phyloP scores from a whole-genome alignment of 2,797 vertebrate genomes.

The Rhinatrema bivittatum region DNA sequence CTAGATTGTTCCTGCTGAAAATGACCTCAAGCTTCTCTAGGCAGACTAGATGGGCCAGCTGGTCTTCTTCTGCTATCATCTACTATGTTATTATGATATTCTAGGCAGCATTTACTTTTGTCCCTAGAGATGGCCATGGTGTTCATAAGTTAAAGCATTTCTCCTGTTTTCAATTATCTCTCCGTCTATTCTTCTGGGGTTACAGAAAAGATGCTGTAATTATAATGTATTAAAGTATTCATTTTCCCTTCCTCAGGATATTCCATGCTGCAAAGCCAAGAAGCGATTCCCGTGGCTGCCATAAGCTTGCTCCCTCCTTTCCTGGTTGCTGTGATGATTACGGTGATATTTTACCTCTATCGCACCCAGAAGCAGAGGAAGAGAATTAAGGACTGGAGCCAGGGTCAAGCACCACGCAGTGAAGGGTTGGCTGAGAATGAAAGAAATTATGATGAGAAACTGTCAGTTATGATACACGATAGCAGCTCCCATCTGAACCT shows the following conservation, averaged over 20 bases:
- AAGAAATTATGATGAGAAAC: slow-evolving; percentile 44
- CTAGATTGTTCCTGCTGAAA: too few relatives aligned
- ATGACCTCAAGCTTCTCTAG: too few relatives aligned
- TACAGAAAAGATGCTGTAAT: slow-evolving; percentile 1
- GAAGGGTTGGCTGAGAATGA: slow-evolving; percentile 14
- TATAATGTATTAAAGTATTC: background rate
- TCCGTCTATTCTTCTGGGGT: too few relatives aligned
- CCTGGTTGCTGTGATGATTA: slow-evolving; percentile 66
- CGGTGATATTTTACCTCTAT: slow-evolving; percentile 71
- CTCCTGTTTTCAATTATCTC: too few relatives aligned
- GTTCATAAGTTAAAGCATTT: too few relatives aligned
- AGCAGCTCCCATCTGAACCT: slow-evolving; percentile 13
- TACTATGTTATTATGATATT: too few relatives aligned
- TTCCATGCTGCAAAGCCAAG: slow-evolving; percentile 71
- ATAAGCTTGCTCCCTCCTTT: slow-evolving; percentile 76
- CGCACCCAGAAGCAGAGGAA: slow-evolving; percentile 62
- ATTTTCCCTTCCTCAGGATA: slow-evolving; percentile 52
- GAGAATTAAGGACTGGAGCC: slow-evolving; percentile 62
- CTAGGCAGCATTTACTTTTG: too few relatives aligned
- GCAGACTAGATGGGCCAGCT: too few relatives aligned
- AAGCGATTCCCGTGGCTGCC: slow-evolving; percentile 77
- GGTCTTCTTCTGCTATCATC: too few relatives aligned
- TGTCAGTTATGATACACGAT: slow-evolving; percentile 33
- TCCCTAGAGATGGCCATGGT: background rate
- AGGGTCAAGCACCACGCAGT: slow-evolving; percentile 44